A percentile compares a stretch with the other conserved stretches of the same genome.
These are phyloP conservation scores for Nesidiocoris tenuis DNA, from an alignment of 2,888 invertebrate species.

Conservation along the genomic window DNA sequence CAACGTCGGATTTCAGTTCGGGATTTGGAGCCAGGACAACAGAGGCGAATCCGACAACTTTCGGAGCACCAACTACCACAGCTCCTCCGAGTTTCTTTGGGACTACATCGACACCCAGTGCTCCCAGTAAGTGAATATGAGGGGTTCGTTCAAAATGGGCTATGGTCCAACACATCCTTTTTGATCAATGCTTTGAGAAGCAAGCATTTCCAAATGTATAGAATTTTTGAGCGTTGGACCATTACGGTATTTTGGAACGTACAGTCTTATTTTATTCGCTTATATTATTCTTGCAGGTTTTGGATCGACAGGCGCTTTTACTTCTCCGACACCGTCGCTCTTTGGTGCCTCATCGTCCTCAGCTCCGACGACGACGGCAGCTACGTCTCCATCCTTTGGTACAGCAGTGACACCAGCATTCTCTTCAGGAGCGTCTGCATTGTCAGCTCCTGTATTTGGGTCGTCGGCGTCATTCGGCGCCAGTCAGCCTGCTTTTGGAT, in stretches of 20 bases:
- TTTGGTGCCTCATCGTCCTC: slow-evolving; percentile 6
- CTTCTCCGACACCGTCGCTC: not conserved
- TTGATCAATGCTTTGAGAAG: too few relatives aligned
- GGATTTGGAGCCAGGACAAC: not conserved
- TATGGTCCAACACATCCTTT: too few relatives aligned
- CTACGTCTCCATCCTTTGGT: not conserved
- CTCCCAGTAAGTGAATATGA: not conserved
- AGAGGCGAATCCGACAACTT: not conserved
- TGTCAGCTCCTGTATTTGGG: slow-evolving; percentile 7
- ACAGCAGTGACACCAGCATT: not conserved
- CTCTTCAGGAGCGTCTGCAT: not conserved
- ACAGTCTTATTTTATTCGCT: too few relatives aligned
- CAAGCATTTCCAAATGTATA: too few relatives aligned
- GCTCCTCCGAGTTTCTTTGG: not conserved
- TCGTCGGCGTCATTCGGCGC: slow-evolving; percentile 17
- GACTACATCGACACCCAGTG: not conserved
- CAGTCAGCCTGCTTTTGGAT: slow-evolving; percentile 24
- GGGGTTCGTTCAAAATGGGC: too few relatives aligned
- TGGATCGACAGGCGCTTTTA: not conserved
- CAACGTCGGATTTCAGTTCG: not conserved
- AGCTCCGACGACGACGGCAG: not conserved
- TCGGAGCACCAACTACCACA: slow-evolving; percentile 8
- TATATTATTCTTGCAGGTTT: not conserved
- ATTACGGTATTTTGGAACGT: too few relatives aligned
- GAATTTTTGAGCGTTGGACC: too few relatives aligned